Evolutionary conservation across 1,140 invertebrate species (phyloP).

Genomic region (Oncopeltus fasciatus): DNA sequence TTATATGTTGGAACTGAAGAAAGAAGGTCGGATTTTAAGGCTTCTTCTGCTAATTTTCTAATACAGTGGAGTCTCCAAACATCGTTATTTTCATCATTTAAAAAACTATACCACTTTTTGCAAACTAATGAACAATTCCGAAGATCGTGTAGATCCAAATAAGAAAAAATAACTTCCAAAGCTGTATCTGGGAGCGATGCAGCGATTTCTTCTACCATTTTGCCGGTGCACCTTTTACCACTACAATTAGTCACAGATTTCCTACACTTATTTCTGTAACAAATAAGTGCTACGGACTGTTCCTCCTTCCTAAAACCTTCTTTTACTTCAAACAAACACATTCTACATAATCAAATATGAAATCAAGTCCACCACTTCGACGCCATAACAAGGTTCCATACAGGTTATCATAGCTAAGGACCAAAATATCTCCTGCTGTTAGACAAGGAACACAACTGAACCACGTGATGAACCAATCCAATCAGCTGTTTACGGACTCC

Average conservation of each 20-base stretch:
- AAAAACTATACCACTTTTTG: constrained; percentile 78
- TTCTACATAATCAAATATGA: constrained; percentile 5
- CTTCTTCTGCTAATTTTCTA: constrained; percentile 75
- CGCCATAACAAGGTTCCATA: neutral
- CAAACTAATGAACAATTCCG: constrained; percentile 82
- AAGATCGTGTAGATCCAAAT: constrained; percentile 73
- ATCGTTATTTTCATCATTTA: constrained; percentile 89
- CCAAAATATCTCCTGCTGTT: neutral
- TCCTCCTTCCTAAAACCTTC: constrained; percentile 5
- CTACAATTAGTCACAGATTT: neutral
- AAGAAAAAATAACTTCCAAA: constrained; percentile 87
- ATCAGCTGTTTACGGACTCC: constrained; percentile 13
- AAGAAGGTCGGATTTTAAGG: constrained; percentile 81
- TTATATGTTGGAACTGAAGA: constrained; percentile 82
- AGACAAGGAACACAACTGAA: neutral
- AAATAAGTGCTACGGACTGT: neutral
- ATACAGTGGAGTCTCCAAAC: constrained; percentile 87
- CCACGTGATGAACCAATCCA: constrained; percentile 16
- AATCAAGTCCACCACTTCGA: neutral
- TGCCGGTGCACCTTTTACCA: constrained; percentile 18
- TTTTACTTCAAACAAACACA: constrained; percentile 3
- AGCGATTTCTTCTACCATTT: constrained; percentile 29
- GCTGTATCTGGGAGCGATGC: constrained; percentile 53
- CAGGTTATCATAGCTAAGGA: constrained; percentile 1
- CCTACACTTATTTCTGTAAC: neutral